Conservation (phyloP, 2,888 invertebrate genomes). For the Hydrotaea cyrtoneurina region DNA sequence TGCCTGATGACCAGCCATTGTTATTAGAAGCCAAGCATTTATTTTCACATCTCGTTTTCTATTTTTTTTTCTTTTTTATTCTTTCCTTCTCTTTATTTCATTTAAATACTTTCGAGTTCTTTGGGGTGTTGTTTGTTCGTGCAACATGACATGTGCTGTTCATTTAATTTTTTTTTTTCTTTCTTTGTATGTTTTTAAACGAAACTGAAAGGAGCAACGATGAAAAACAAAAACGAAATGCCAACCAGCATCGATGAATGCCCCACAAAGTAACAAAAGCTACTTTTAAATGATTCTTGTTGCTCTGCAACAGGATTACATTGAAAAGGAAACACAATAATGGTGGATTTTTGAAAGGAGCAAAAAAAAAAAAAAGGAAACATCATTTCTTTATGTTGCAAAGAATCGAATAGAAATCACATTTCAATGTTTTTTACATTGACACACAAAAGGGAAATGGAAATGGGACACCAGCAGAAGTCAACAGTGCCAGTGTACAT, state of each 20-base stretch:
- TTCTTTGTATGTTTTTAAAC: background rate
- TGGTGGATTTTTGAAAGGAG: background rate
- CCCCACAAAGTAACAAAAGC: constrained; percentile 20
- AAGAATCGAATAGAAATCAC: background rate
- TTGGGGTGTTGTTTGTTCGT: background rate
- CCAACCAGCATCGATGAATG: constrained; percentile 1
- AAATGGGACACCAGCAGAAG: background rate
- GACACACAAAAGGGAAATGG: background rate
- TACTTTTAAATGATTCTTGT: constrained; percentile 16
- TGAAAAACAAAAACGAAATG: background rate
- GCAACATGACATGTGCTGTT: background rate
- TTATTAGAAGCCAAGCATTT: background rate
- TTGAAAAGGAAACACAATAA: background rate
- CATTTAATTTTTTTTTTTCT: background rate
- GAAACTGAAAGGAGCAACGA: background rate
- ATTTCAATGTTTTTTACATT: constrained; percentile 21
- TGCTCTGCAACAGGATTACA: background rate
- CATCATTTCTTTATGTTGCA: background rate
- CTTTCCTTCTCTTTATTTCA: background rate
- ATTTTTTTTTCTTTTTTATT: background rate
- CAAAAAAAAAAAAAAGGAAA: background rate
- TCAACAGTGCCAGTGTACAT: background rate
- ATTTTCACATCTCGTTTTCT: background rate
- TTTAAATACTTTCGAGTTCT: background rate
- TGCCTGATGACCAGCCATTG: background rate